Conservation (phyloP, 2,888 invertebrate genomes). For the Stenodera caucasica region DNA sequence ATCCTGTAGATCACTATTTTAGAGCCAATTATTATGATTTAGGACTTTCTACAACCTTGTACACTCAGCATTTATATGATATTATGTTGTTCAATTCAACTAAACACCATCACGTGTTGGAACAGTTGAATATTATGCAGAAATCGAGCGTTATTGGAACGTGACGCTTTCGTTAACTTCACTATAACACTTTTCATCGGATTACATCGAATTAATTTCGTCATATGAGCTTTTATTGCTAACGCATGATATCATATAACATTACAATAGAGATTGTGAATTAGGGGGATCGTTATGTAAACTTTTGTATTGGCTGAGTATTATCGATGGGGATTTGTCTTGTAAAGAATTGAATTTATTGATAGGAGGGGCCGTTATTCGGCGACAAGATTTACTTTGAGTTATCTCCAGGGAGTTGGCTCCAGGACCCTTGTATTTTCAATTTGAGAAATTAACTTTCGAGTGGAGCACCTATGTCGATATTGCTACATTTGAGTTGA, state of each 20-base stretch:
- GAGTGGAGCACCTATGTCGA: not conserved
- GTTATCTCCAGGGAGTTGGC: too few relatives aligned
- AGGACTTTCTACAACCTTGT: too few relatives aligned
- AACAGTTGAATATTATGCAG: not conserved
- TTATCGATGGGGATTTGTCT: constrained; percentile 7
- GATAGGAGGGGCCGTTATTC: not conserved
- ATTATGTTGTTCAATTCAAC: too few relatives aligned
- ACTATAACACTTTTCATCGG: constrained; percentile 24
- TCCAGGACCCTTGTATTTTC: not conserved
- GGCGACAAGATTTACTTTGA: too few relatives aligned
- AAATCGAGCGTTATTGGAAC: constrained; percentile 8
- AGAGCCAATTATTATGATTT: too few relatives aligned
- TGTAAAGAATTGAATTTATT: constrained; percentile 3
- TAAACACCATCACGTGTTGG: too few relatives aligned
- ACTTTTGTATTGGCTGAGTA: not conserved
- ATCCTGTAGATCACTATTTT: too few relatives aligned
- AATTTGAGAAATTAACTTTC: not conserved
- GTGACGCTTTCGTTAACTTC: constrained; percentile 22
- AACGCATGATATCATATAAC: not conserved
- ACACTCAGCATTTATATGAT: too few relatives aligned
- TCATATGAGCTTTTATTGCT: constrained; percentile 17
- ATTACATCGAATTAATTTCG: constrained; percentile 27
- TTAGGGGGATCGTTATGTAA: not conserved
- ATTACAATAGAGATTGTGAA: not conserved
- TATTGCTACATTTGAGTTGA: too few relatives aligned